phyloP scores from a whole-genome alignment of 2,888 invertebrate genomes.

The Neoitamus cyanurus region DNA sequence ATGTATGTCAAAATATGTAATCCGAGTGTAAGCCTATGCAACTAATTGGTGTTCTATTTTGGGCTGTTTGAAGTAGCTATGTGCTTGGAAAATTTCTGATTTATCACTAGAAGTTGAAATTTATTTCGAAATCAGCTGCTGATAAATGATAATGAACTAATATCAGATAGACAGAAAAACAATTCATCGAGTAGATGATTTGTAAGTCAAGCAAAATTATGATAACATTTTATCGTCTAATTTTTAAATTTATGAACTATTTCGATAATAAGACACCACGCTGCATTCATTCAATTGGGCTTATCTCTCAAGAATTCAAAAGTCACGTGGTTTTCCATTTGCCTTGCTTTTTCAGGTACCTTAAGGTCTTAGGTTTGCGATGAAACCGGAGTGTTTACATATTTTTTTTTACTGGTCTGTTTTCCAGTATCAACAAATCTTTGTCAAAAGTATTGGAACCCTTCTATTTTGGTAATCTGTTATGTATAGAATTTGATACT shows the following conservation, averaged over 20 bases:
- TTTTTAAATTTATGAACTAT: background rate
- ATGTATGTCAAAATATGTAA: no score
- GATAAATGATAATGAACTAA: background rate
- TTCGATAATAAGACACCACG: background rate
- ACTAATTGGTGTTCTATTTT: background rate
- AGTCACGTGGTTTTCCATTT: background rate
- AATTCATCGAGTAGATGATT: background rate
- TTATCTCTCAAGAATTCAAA: background rate
- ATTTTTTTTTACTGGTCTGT: no score
- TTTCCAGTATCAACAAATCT: no score
- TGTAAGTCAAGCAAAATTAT: background rate
- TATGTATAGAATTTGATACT: no score
- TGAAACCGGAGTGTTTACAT: no score
- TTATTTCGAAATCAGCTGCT: background rate
- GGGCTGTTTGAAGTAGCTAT: background rate
- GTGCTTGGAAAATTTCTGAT: background rate
- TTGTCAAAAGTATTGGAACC: no score
- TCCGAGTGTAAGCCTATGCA: background rate
- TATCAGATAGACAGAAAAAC: background rate
- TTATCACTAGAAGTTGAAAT: background rate
- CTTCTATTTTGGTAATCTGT: no score
- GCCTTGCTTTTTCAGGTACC: background rate
- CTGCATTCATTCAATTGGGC: background rate
- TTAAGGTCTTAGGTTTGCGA: no score
- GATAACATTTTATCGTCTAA: background rate